Conservation (phyloP, 1,140 invertebrate species). For the Drosophila kikkawai region DNA sequence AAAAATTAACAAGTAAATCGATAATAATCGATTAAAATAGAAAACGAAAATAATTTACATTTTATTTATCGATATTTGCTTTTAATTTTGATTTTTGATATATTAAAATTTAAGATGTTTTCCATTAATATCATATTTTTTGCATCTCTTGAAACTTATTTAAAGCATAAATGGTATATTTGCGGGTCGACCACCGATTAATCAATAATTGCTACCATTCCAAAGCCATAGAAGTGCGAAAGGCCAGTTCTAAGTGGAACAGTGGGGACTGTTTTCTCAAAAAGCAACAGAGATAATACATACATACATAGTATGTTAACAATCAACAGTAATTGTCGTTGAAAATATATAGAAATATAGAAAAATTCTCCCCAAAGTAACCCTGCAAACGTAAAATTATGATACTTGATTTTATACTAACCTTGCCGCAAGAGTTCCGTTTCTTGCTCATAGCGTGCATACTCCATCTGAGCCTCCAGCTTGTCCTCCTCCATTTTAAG, state of each 20-base stretch:
- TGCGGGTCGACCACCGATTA: neutral
- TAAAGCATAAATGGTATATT: neutral
- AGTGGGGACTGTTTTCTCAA: neutral
- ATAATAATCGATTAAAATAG: too few relatives aligned
- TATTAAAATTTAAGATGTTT: too few relatives aligned
- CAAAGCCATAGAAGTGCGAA: neutral
- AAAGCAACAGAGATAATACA: neutral
- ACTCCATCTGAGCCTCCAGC: conserved; percentile 97
- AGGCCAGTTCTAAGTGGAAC: neutral
- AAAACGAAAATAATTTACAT: too few relatives aligned
- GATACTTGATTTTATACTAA: conserved; percentile 84
- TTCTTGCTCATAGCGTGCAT: conserved; percentile 95
- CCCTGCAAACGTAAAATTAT: neutral
- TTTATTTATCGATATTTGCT: too few relatives aligned
- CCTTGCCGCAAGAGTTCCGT: conserved; percentile 94
- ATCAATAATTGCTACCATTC: neutral
- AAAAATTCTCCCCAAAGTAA: neutral
- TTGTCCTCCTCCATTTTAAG: conserved; percentile 96
- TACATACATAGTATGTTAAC: too few relatives aligned
- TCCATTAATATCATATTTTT: neutral
- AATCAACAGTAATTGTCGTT: neutral
- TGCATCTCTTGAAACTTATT: neutral
- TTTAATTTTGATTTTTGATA: too few relatives aligned
- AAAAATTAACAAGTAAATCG: too few relatives aligned
- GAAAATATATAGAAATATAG: neutral